These are phyloP conservation scores for Brachionus manjavacas DNA, from an alignment of 1,140 invertebrate genomes.

Conservation along the genomic window DNA sequence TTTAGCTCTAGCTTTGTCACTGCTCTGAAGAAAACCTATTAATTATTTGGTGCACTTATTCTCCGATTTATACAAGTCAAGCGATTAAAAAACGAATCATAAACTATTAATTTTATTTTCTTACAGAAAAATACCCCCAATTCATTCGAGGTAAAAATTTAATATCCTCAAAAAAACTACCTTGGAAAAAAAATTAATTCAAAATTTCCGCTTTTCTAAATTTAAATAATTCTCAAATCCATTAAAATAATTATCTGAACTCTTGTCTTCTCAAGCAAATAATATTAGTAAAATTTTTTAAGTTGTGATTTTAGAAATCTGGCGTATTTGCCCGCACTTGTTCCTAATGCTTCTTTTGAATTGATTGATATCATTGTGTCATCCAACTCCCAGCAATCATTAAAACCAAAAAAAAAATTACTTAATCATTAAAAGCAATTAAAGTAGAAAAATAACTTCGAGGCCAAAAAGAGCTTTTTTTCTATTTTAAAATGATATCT, in stretches of 20 bases:
- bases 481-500: neutral
- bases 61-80: neutral
- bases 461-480: neutral
- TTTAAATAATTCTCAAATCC: neutral
- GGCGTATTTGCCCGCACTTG: neutral
- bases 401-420: neutral
- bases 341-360: neutral
- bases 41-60: slow-evolving; percentile 3
- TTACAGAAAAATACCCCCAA: neutral
- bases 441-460: neutral
- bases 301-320: neutral
- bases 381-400: neutral
- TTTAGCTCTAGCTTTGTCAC: neutral
- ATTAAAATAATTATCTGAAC: neutral
- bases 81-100: neutral
- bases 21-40: neutral
- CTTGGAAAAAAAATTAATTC: neutral
- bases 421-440: neutral
- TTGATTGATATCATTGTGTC: neutral
- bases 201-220: neutral
- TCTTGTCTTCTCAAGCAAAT: no score
- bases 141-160: neutral
- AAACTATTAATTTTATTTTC: neutral
- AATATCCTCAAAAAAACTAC: neutral
- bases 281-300: neutral